These are phyloP conservation scores for Neelides sp. DNA, from an alignment of 1,140 invertebrate genomes.

Conservation along the genomic window DNA sequence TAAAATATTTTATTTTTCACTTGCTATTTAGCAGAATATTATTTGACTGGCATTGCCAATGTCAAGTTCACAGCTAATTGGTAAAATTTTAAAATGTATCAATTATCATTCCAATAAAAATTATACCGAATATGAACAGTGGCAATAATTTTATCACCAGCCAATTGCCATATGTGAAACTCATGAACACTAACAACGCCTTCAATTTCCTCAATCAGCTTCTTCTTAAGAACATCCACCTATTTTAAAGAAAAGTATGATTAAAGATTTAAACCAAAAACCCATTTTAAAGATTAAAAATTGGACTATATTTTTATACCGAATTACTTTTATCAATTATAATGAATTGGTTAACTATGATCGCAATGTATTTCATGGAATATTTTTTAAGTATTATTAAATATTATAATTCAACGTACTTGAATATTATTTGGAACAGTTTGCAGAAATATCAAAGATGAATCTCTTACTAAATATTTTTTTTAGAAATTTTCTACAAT, in stretches of 20 bases:
- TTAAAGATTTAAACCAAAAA: too few relatives aligned
- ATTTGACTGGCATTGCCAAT: neutral
- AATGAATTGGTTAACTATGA: too few relatives aligned
- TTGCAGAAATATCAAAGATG: constrained; percentile 39
- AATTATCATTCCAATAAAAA: too few relatives aligned
- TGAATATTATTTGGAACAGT: constrained; percentile 39
- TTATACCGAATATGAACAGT: constrained; percentile 73
- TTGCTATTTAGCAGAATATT: too few relatives aligned
- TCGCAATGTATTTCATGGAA: too few relatives aligned
- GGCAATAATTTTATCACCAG: constrained; percentile 81
- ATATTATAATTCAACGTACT: too few relatives aligned
- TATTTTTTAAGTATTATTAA: too few relatives aligned
- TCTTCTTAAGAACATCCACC: constrained; percentile 73
- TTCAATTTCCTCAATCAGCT: constrained; percentile 71
- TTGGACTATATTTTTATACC: too few relatives aligned
- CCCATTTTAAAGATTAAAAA: too few relatives aligned
- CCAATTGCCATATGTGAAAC: constrained; percentile 88
- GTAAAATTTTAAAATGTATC: too few relatives aligned
- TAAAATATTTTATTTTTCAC: neutral
- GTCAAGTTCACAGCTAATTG: neutral
- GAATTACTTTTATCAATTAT: too few relatives aligned
- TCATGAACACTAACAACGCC: constrained; percentile 84
- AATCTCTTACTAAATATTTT: constrained; percentile 32
- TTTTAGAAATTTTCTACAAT: too few relatives aligned
- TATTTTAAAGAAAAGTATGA: constrained; percentile 31